A percentile compares a stretch with the other conserved stretches of the same genome.
Conservation (phyloP, 2,888 invertebrate species). For the Synergus laeviventris region DNA sequence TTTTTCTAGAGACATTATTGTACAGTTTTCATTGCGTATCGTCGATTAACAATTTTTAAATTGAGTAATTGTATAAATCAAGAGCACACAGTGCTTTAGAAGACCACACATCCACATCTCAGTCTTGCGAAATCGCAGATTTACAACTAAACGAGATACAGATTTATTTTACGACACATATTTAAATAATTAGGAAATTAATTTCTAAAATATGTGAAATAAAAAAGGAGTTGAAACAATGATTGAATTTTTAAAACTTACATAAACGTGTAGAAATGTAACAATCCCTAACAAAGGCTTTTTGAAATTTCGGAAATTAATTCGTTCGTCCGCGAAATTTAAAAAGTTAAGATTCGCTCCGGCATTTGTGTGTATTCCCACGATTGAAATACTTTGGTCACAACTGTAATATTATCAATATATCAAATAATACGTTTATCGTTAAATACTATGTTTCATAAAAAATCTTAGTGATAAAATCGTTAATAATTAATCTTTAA, state of each 20-base stretch:
- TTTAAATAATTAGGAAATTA: conserved; percentile 7
- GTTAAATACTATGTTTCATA: conserved; percentile 41
- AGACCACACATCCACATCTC: conserved; percentile 37
- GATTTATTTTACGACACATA: conserved; percentile 20
- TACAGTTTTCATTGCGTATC: not conserved
- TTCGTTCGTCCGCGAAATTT: conserved; percentile 3
- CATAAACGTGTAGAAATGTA: conserved; percentile 11
- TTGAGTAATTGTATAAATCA: conserved; percentile 29
- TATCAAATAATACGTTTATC: conserved; percentile 33
- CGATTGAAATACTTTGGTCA: conserved; percentile 41
- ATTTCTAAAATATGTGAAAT: not conserved
- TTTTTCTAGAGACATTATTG: conserved; percentile 13
- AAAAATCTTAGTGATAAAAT: conserved; percentile 39
- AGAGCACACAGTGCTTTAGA: conserved; percentile 31
- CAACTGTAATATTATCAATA: conserved; percentile 33
- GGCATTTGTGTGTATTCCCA: conserved; percentile 24
- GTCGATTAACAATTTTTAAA: conserved; percentile 33
- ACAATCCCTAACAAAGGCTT: not conserved
- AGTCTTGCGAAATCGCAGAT: conserved; percentile 42
- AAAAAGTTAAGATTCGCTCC: conserved; percentile 9
- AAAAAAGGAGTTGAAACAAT: not conserved
- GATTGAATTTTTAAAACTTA: conserved; percentile 17
- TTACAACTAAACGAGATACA: conserved; percentile 22
- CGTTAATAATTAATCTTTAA: conserved; percentile 33
- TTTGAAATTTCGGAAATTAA: conserved; percentile 14